Base-by-base conservation (phyloP, 1,140 invertebrate species). In the Sipha flava region DNA sequence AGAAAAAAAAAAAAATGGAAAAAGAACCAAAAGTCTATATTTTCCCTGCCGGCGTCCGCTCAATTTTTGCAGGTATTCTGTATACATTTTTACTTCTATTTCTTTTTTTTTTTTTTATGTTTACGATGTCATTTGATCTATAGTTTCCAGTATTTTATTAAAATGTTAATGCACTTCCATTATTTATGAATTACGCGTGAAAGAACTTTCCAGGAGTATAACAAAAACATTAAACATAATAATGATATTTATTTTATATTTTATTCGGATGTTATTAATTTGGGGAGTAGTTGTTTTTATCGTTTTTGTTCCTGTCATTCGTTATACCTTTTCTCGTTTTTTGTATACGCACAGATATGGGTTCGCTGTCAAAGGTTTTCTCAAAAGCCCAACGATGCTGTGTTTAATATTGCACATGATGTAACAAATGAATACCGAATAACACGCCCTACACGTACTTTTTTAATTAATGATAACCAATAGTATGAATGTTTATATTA, bases 131-230 rank as follows among this genome's bases (percentile, higher is more conserved):
- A 73, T 73, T 73, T 73, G 70, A 73, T 73, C 70, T 73, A 73
- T 31, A n/a, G 47, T 73, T 73, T 54, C 31, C 70, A 54, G 26
- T 29, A 54, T 73, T 73, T 34, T 47, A 52, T 73, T 73, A 73
- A 37, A 73, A 73, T 73, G 70, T 54, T 73, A 73, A 73, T 73
- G 70, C 47, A 54, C 47, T 34, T 54, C 47, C 70, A 73, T 73
- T 73, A 73, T 73, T 73, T 73, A 73, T 73, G 47, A 73, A 73
- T 54, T 73, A 73, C 47, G 31, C 47, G 70, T 21, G 47, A 54
- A 54, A 73, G 47, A 49, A 54, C 47, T 73, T 16, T 18, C 47
- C 29, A 34, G 47, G 21, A 54, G 21, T 49, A 40, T 64, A 66
- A 21, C n/a, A 73, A 21, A 23, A 73, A 72, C 68, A 16, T 40